Percentiles rank a stretch among this genome's conserved stretches.
These are phyloP conservation scores for Musca vetustissima DNA, from an alignment of 1,140 invertebrate genomes.

Conservation along the genomic window DNA sequence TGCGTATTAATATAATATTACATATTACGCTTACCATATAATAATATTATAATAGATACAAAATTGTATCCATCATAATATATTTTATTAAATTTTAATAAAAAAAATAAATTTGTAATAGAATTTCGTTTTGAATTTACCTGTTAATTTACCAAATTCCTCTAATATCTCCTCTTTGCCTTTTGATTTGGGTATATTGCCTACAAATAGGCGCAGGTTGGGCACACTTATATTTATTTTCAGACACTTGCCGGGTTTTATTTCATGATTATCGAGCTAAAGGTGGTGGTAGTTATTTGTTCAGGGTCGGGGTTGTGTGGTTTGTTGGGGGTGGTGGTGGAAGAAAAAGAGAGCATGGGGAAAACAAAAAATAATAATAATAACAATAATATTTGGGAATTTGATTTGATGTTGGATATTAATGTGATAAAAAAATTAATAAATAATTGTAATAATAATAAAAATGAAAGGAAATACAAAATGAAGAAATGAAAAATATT, in stretches of 20 bases:
- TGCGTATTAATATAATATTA: neutral
- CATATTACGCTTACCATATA: conserved; percentile 6
- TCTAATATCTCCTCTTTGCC: conserved; percentile 99
- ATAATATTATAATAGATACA: neutral
- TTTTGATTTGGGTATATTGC: conserved; percentile 99
- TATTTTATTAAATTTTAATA: conserved; percentile 14
- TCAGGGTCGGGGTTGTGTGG: too few species aligned
- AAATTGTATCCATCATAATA: neutral
- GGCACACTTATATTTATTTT: conserved; percentile 99
- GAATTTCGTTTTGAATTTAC: conserved; percentile 64
- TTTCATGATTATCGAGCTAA: conserved; percentile 99
- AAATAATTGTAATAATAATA: conserved; percentile 1
- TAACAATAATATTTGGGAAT: too few species aligned
- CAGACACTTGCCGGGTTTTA: conserved; percentile 97
- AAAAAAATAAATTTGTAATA: conserved; percentile 4
- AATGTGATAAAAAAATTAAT: neutral
- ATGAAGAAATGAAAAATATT: conserved; percentile 7
- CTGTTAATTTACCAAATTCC: conserved; percentile 99
- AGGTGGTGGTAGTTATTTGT: too few species aligned
- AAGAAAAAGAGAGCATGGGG: conserved; percentile 33
- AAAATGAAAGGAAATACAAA: conserved; percentile 24
- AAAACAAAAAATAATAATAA: conserved; percentile 29
- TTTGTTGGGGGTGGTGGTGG: conserved; percentile 70
- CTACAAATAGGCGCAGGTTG: conserved; percentile 99
- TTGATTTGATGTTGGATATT: conserved; percentile 21